A percentile compares a stretch with the other conserved stretches of the same genome.
Evolutionary conservation across 2,888 invertebrate genomes (phyloP).

Genomic region (Chrysolina oricalcia): DNA sequence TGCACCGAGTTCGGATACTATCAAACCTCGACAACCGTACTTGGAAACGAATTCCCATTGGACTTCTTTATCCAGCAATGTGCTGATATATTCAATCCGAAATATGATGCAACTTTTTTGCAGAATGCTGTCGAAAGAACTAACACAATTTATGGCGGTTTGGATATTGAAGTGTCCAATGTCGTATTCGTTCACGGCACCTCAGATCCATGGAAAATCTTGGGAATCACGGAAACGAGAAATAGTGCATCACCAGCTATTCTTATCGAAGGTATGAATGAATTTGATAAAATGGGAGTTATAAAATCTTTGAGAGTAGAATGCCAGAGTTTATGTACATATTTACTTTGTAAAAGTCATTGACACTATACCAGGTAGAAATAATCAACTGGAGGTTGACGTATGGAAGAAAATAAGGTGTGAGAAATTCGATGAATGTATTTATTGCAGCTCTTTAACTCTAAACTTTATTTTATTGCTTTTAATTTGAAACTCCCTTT

Average conservation of each 20-base stretch:
- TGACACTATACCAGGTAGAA: too few species aligned
- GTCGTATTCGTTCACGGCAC: slow-evolving; percentile 77
- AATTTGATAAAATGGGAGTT: too few species aligned
- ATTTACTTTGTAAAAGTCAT: too few species aligned
- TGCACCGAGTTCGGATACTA: slow-evolving; percentile 97
- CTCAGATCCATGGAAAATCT: slow-evolving; percentile 76
- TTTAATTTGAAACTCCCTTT: too few species aligned
- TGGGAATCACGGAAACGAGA: slow-evolving; percentile 72
- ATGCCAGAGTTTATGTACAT: too few species aligned
- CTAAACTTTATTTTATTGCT: too few species aligned
- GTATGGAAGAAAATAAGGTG: too few species aligned
- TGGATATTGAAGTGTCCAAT: slow-evolving; percentile 72
- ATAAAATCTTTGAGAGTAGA: too few species aligned
- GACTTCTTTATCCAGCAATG: slow-evolving; percentile 82
- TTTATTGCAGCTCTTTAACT: too few species aligned
- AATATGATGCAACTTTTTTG: slow-evolving; percentile 74
- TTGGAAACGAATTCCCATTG: slow-evolving; percentile 83
- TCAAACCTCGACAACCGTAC: slow-evolving; percentile 83
- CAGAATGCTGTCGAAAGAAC: slow-evolving; percentile 75
- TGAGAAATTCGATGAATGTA: too few species aligned
- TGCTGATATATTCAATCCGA: slow-evolving; percentile 80
- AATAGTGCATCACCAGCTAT: slow-evolving; percentile 56
- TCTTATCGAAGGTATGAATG: slow-evolving; percentile 49
- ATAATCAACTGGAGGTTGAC: too few species aligned
- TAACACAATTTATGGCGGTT: slow-evolving; percentile 74